phyloP scores from a whole-genome alignment of 2,888 invertebrate genomes.

The Caenorhabditis afra region DNA sequence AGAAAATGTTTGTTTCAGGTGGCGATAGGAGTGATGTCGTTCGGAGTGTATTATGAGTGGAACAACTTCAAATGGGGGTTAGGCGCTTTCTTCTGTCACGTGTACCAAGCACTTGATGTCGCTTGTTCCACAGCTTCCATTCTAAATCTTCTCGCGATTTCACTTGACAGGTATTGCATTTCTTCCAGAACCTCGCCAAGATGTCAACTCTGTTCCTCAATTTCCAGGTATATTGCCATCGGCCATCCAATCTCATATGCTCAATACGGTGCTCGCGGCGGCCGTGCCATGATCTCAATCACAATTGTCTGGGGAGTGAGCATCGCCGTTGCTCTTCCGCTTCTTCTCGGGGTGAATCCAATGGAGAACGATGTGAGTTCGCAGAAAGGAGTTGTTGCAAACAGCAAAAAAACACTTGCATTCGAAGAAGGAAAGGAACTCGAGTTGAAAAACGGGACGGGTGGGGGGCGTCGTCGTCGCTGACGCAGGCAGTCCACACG shows the following conservation, averaged over 20 bases:
- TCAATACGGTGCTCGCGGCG: conserved; percentile 75
- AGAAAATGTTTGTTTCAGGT: conserved; percentile 83
- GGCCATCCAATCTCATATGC: conserved; percentile 79
- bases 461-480: conserved; percentile 17
- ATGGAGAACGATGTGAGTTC: conserved; percentile 68
- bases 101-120: conserved; percentile 98
- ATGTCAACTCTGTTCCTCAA: no score
- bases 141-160: conserved; percentile 97
- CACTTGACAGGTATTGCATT: conserved; percentile 90
- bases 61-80: conserved; percentile 86
- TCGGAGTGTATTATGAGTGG: conserved; percentile 94
- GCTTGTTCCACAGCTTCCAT: conserved; percentile 97
- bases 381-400: conserved; percentile 17
- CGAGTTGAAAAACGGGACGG: conserved; percentile 18
- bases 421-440: conserved; percentile 6
- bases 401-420: conserved; percentile 37
- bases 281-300: conserved; percentile 93
- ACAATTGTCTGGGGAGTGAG: conserved; percentile 96
- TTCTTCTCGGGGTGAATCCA: conserved; percentile 95
- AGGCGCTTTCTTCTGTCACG: conserved; percentile 93
- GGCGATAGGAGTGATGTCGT: conserved; percentile 97
- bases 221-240: conserved; percentile 76
- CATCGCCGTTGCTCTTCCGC: conserved; percentile 94
- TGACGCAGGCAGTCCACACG: conserved; percentile 43
- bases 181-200: no score